These are phyloP conservation scores for Chamaetylas fuelleborni DNA, from an alignment of 2,113 vertebrate genomes.

Conservation along the genomic window DNA sequence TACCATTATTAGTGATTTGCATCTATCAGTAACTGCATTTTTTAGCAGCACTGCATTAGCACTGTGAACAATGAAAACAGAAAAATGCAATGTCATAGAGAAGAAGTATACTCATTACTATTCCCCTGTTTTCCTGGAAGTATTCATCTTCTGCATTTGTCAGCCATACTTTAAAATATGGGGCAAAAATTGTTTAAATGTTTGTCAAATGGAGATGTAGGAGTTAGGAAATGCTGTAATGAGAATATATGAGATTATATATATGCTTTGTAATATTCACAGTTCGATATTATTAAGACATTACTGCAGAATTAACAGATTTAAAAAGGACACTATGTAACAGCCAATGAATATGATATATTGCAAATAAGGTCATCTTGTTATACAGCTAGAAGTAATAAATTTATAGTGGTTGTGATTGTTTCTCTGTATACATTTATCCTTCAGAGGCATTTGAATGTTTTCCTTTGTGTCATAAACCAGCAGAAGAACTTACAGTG, in stretches of 20 bases:
- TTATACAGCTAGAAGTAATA: conserved; percentile 2
- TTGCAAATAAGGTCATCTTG: conserved; percentile 15
- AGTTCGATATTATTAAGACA: neutral
- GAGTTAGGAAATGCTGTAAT: neutral
- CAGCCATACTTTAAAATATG: conserved; percentile 1
- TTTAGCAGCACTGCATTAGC: neutral
- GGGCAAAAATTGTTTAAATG: conserved; percentile 26
- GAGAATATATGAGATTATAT: conserved; percentile 9
- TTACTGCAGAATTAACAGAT: conserved; percentile 42
- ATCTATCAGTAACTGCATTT: neutral
- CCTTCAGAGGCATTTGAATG: neutral
- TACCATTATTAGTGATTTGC: neutral
- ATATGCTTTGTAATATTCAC: neutral
- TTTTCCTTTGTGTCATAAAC: neutral
- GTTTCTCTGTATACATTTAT: neutral
- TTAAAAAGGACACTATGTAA: neutral
- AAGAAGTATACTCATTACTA: neutral
- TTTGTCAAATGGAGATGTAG: neutral
- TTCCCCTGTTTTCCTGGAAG: conserved; percentile 4
- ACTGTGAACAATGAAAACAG: neutral
- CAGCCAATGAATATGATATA: neutral
- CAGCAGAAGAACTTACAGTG: neutral
- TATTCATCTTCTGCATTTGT: conserved; percentile 37
- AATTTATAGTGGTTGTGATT: neutral
- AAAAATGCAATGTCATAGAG: conserved; percentile 32